Conservation (phyloP, 2,113 vertebrate species). For the Clinocottus analis region DNA sequence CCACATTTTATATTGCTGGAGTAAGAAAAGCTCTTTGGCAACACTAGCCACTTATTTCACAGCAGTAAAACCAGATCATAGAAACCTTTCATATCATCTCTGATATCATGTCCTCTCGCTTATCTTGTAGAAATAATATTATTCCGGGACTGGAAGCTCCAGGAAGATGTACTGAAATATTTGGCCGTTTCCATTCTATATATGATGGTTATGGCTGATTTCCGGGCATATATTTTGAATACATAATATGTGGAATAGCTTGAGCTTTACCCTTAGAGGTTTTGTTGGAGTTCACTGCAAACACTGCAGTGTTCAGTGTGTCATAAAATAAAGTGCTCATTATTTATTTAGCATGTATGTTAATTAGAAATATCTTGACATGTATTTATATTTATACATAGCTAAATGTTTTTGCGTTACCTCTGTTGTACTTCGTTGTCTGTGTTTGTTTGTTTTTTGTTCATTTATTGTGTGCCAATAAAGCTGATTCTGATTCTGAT, state of each 20-base stretch:
- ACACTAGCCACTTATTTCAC: not conserved
- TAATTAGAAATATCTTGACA: not conserved
- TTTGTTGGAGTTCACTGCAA: not conserved
- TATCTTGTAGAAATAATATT: constrained; percentile 32
- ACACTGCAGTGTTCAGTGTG: not conserved
- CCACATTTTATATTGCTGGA: not conserved
- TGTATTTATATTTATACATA: not conserved
- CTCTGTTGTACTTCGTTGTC: no score
- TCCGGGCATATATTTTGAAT: not conserved
- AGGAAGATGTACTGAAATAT: constrained; percentile 4
- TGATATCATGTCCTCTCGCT: constrained; percentile 22
- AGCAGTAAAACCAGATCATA: constrained; percentile 19
- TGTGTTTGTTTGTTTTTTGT: no score
- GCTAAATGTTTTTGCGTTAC: no score
- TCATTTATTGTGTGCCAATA: no score
- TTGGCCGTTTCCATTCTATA: not conserved
- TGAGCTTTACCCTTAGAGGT: not conserved
- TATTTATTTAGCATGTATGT: not conserved
- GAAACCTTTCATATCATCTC: not conserved
- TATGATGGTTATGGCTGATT: not conserved
- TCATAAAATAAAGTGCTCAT: not conserved
- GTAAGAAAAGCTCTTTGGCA: not conserved
- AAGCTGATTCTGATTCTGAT: no score
- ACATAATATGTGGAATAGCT: not conserved
- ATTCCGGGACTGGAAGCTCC: not conserved